phyloP scores from a whole-genome alignment of 2,797 vertebrate genomes.

The Mionectes olivaceus region DNA sequence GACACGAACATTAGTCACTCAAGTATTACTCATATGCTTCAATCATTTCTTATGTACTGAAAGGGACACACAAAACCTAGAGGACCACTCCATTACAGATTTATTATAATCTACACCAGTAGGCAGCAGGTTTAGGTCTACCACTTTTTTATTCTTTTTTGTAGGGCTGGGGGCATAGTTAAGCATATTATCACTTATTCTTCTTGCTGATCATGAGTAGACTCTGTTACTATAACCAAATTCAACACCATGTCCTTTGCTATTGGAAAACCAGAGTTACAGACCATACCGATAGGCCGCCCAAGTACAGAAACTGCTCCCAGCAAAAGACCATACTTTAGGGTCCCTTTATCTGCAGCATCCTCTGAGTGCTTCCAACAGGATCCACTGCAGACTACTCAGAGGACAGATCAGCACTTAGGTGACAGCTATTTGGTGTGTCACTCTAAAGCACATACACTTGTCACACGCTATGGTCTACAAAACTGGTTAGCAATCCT shows the following conservation, averaged over 20 bases:
- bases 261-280: slow-evolving; percentile 19
- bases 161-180: background rate
- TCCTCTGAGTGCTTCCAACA: background rate
- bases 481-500: background rate
- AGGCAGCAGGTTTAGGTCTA: slow-evolving; percentile 38
- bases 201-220: slow-evolving; percentile 34
- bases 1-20: background rate
- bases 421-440: background rate
- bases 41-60: background rate
- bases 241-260: background rate
- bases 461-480: background rate
- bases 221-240: background rate
- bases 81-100: slow-evolving; percentile 62
- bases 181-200: slow-evolving; percentile 51
- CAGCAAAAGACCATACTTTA: background rate
- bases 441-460: background rate
- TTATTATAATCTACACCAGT: slow-evolving; percentile 66
- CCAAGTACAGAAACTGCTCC: background rate
- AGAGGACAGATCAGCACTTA: background rate
- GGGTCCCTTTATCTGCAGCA: background rate
- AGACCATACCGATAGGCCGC: too few relatives aligned
- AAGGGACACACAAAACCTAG: background rate
- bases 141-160: background rate
- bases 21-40: background rate
- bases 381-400: background rate